Percentiles rank a stretch among this genome's conserved stretches.
phyloP scores from a whole-genome alignment of 2,113 vertebrate species.

The Capricornis sumatraensis region DNA sequence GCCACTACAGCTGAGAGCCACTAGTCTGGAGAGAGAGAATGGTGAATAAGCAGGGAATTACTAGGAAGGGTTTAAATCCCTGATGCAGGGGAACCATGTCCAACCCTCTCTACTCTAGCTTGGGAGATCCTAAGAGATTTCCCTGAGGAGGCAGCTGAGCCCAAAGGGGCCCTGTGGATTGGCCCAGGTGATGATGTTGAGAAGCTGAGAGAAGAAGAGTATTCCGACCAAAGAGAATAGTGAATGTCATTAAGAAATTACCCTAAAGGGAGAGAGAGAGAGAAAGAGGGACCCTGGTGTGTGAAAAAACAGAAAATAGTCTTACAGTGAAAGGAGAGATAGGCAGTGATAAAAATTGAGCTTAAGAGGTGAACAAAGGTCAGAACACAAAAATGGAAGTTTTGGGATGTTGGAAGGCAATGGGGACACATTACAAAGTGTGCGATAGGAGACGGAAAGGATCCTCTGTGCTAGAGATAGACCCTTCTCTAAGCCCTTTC shows the following conservation, averaged over 20 bases:
- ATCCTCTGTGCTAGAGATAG: neutral
- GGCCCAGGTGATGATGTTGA: neutral
- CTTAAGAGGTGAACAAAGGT: neutral
- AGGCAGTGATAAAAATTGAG: neutral
- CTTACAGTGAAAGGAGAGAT: neutral
- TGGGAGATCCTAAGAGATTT: neutral
- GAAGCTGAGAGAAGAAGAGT: neutral
- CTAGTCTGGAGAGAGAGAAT: neutral
- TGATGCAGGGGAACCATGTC: rapidly evolving
- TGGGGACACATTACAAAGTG: neutral
- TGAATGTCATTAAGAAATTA: neutral
- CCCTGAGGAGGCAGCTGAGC: neutral
- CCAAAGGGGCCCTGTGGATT: neutral
- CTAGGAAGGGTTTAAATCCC: neutral
- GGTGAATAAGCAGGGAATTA: neutral
- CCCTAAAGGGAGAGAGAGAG: neutral
- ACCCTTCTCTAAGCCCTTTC: rapidly evolving
- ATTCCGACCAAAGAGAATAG: neutral
- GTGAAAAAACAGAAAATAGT: neutral
- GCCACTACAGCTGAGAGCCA: neutral
- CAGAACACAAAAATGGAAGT: neutral
- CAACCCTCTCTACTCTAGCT: neutral
- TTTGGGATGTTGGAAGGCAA: neutral
- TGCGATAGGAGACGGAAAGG: neutral
- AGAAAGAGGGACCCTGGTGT: neutral